A percentile compares a stretch with the other conserved stretches of the same genome.
phyloP scores from a whole-genome alignment of 2,797 vertebrate genomes.

The Apogon hyalosoma region DNA sequence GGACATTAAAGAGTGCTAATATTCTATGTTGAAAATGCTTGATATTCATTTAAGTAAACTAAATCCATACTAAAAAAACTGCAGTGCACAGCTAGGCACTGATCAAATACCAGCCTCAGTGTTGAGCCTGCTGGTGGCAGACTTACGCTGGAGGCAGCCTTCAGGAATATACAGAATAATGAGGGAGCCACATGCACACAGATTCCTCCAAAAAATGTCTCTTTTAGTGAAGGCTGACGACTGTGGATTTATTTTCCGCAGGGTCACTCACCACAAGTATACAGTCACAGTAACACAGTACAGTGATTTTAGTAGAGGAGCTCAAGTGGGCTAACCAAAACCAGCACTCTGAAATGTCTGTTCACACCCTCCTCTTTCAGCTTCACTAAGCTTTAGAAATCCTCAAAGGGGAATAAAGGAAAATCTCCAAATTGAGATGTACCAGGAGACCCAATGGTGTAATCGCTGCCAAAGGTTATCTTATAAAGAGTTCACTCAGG shows the following conservation, averaged over 20 bases:
- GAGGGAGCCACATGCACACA: conserved; percentile 39
- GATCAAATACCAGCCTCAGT: conserved; percentile 39
- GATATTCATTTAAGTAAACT: conserved; percentile 17
- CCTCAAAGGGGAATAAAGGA: not conserved
- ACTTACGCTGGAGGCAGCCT: conserved; percentile 52
- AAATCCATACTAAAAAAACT: conserved; percentile 31
- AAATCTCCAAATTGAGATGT: conserved; percentile 14
- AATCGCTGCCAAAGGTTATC: conserved; percentile 19
- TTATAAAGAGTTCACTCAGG: conserved; percentile 24
- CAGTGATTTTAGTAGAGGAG: conserved; percentile 2
- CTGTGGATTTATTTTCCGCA: conserved; percentile 37
- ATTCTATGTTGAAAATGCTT: conserved; percentile 4
- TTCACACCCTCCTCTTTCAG: conserved; percentile 5
- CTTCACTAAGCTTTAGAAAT: conserved; percentile 16
- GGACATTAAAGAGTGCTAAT: too few relatives aligned
- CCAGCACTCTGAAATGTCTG: not conserved
- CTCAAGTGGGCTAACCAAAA: conserved; percentile 14
- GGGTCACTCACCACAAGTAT: conserved; percentile 22
- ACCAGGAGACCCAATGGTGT: conserved; percentile 15
- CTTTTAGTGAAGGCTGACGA: conserved; percentile 16
- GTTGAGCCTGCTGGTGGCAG: conserved; percentile 41
- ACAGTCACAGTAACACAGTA: conserved; percentile 1
- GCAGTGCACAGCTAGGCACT: conserved; percentile 17
- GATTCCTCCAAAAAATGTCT: conserved; percentile 23
- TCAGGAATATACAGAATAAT: conserved; percentile 55